Evolutionary conservation across 2,888 invertebrate species (phyloP), one percentile per base, ranked within the genome.

Genomic region (Hipparchia sbordonii): DNA sequence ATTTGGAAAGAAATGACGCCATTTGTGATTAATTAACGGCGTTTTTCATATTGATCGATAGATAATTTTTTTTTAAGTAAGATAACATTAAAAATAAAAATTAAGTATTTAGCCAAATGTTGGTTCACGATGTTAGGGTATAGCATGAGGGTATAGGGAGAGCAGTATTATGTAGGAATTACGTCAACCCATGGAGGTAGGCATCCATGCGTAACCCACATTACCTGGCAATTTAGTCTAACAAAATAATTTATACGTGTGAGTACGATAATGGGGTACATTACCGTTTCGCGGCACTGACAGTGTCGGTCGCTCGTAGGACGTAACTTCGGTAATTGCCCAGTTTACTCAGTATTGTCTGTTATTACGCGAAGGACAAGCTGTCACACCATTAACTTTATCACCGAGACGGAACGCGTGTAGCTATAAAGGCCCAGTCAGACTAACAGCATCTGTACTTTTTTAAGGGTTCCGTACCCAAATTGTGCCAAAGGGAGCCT

Each of bases 321-420:
- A 6, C 12, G 8, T 46, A 46, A 51, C 65, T 48, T 65, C 57
- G 63, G 65, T 71, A 70, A 70, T 67, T 71, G 69, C 45, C 39
- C 33, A 52, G 57, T 72, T 65, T 62, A 39, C 61, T 10, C 45
- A 60, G n/a, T 62, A 67, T 67, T 72, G 46, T 62, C 67, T 67
- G 54, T 60, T 45, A 67, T 65, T 65, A 65, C 52, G 33, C 7
- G 51, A n/a, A 51, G 9, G 23, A 63, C 13, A 63, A 8, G 52
- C 52, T 65, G 65, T 65, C 65, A 65, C 65, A 51, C 52, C 23
- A 65, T 65, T 65, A 52, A 65, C 51, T 63, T 63, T 6, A 51
- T 51, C 63, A 12, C 63, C 23, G 33, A 12, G 63, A 9, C 4
- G 62, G 46, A 63, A 63, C 23, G 23, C 3, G 3, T 39, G 39